Evolutionary conservation across 2,113 vertebrate species (phyloP).

Genomic region (Sinocyclocheilus anophthalmus): DNA sequence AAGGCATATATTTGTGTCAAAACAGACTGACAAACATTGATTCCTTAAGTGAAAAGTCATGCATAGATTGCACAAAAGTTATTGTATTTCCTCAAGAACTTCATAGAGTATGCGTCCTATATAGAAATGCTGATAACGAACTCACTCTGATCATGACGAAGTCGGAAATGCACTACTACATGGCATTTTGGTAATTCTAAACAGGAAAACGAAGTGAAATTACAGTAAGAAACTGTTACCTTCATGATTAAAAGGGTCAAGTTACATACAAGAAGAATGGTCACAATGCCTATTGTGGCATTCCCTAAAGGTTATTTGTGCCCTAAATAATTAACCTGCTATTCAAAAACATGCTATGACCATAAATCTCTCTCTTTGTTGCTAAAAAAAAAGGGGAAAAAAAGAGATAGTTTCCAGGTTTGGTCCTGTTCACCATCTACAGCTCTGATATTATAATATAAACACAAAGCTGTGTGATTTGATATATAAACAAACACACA

Average conservation of each 20-base stretch:
- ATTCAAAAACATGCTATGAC: slow-evolving; percentile 2
- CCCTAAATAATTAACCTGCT: not conserved
- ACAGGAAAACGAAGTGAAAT: slow-evolving; percentile 26
- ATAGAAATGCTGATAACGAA: slow-evolving; percentile 44
- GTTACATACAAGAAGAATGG: not conserved
- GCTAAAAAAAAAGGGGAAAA: not conserved
- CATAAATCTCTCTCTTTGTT: slow-evolving; percentile 1
- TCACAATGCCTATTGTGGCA: slow-evolving; percentile 33
- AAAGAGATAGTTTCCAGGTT: slow-evolving; percentile 1
- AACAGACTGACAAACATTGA: slow-evolving; percentile 30
- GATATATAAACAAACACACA: not conserved
- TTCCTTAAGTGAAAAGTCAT: slow-evolving; percentile 62
- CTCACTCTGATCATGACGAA: slow-evolving; percentile 31
- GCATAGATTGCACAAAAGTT: slow-evolving; percentile 76
- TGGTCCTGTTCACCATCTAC: slow-evolving; percentile 22
- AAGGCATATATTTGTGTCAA: slow-evolving; percentile 58
- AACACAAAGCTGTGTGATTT: slow-evolving; percentile 22
- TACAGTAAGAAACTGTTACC: slow-evolving; percentile 15
- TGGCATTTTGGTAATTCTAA: slow-evolving; percentile 46
- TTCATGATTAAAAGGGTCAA: slow-evolving; percentile 31
- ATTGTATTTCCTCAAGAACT: slow-evolving; percentile 49
- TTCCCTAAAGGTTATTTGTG: slow-evolving; percentile 9
- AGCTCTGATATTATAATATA: slow-evolving; percentile 28
- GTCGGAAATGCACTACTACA: slow-evolving; percentile 33
- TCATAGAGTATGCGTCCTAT: slow-evolving; percentile 14